These are phyloP conservation scores for Ceyx melanurus DNA, from an alignment of 2,113 vertebrate genomes.

Conservation along the genomic window DNA sequence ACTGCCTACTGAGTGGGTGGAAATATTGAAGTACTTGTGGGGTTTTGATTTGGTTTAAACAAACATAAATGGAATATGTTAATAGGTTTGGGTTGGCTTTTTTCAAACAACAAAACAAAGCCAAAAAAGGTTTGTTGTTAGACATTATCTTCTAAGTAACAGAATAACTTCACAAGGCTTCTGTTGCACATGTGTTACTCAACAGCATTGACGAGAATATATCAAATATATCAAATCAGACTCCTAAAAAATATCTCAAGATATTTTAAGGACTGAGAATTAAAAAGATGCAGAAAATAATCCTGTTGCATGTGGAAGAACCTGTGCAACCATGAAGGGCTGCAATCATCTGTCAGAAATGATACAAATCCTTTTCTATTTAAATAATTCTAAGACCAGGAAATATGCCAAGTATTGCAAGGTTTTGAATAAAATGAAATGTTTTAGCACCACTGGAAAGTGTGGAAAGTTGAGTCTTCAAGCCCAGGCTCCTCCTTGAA, in stretches of 20 bases:
- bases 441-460: not conserved
- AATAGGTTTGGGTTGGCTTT: not conserved
- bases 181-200: accelerated
- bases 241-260: not conserved
- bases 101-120: not conserved
- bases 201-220: not conserved
- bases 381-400: not conserved
- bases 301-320: not conserved
- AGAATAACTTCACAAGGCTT: not conserved
- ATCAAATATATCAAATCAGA: not conserved
- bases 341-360: not conserved
- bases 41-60: not conserved
- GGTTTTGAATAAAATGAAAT: not conserved
- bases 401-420: not conserved
- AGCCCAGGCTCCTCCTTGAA: not conserved
- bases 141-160: not conserved
- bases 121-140: not conserved
- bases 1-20: not conserved
- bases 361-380: not conserved
- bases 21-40: not conserved
- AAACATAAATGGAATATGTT: not conserved
- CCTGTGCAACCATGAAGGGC: not conserved
- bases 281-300: not conserved
- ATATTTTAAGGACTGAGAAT: not conserved
- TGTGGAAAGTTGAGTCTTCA: not conserved